These are phyloP conservation scores for Plemyria rubiginata DNA, from an alignment of 2,888 invertebrate genomes.

Conservation along the genomic window DNA sequence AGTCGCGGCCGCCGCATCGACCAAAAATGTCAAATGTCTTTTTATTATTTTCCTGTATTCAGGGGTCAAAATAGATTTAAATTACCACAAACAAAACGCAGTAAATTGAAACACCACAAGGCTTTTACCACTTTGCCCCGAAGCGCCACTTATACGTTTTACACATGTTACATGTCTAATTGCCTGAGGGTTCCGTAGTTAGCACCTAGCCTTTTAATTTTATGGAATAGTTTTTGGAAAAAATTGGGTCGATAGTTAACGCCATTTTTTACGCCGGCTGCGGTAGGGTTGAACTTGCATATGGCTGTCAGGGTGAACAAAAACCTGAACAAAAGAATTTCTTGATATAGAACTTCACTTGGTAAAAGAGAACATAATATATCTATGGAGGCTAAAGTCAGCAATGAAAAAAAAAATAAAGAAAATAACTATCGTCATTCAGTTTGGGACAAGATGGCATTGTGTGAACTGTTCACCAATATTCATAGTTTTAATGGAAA, in stretches of 20 bases:
- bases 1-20: too few species aligned
- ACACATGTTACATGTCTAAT: conserved; percentile 68
- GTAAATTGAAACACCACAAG: conserved; percentile 55
- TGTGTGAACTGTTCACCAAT: too few species aligned
- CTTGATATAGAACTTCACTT: neutral
- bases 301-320: conserved; percentile 49
- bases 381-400: too few species aligned
- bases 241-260: conserved; percentile 48
- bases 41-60: neutral
- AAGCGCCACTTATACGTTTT: conserved; percentile 72
- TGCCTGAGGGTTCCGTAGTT: conserved; percentile 59
- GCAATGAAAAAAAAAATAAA: too few species aligned
- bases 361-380: too few species aligned
- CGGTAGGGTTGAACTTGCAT: conserved; percentile 49
- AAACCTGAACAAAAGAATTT: neutral
- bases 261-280: conserved; percentile 50
- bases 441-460: too few species aligned
- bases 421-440: too few species aligned
- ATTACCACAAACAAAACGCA: conserved; percentile 35
- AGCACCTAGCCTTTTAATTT: conserved; percentile 65
- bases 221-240: conserved; percentile 35
- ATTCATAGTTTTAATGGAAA: too few species aligned
- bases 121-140: conserved; percentile 46
- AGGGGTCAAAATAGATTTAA: conserved; percentile 30
- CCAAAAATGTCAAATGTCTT: too few species aligned